Base-by-base conservation (phyloP, 2,888 invertebrate species). In the Apotomis turbidana region DNA sequence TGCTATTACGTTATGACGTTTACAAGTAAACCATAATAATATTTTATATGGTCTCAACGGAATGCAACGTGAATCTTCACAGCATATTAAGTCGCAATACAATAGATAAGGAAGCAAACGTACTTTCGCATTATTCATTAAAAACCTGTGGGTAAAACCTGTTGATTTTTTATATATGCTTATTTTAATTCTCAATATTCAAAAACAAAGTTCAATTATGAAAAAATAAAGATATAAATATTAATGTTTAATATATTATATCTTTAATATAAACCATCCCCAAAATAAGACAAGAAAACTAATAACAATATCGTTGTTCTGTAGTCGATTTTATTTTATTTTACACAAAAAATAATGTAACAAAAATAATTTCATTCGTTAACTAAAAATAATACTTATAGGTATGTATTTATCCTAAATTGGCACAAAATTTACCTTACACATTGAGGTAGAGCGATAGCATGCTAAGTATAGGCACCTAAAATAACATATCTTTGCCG, bases 371-470 rank as follows among this genome's bases (percentile, higher is more conserved):
- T 13, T 60, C 41, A 44, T 49, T 51, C 55, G 38, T 49, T 67
- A 38, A 41, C 15, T 63, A 57, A 52, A 49, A 61, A 55, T 89
- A 90, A 90, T 90, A 90, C 88, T 89, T 51, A 57, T 38, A 9
- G 52, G 36, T 51, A 51, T 5, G 44, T 44, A 44, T 10, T 27
- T 46, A 82, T 81, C 77, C 85, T 83, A 79, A 81, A 78, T 88
- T 90, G 89, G 89, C 89, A 90, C 87, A 78, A 78, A 83, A 80
- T 78, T 78, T 76, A 79, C 74, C 71, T 71, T 76, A 76, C 75
- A 75, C 78, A 49, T 71, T 85, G 87, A 90, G 88, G 89, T 89
- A 90, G 85, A 79, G 74, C 67, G 78, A 76, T 77, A 77, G 76
- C 66, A 66, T 73, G 76, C 66, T 62, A 52, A 68, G 70, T 64